Evolutionary conservation across 2,797 vertebrate species (phyloP).

Genomic region (Phataginus tetradactyla): DNA sequence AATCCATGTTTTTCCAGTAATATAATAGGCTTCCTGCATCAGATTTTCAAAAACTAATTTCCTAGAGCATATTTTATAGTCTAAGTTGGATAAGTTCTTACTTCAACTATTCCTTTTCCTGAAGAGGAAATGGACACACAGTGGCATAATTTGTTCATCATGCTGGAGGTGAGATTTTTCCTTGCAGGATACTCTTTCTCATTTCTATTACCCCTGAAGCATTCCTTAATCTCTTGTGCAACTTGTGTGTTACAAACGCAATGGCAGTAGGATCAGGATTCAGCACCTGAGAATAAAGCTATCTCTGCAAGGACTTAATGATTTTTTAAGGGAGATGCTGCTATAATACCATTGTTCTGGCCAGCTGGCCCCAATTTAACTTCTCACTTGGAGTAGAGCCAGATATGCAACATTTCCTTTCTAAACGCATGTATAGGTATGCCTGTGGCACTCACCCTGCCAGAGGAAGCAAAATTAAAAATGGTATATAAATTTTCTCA

Average conservation of each 20-base stretch:
- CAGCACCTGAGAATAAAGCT: conserved; percentile 18
- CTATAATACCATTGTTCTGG: not conserved
- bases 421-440: not conserved
- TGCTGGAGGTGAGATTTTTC: not conserved
- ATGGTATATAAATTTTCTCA: not conserved
- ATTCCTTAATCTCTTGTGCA: not conserved
- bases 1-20: not conserved
- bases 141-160: not conserved
- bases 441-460: not conserved
- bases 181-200: not conserved
- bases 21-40: not conserved
- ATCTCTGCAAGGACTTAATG: not conserved
- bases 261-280: not conserved
- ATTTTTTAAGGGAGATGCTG: not conserved
- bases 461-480: conserved; percentile 13
- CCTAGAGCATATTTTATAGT: not conserved
- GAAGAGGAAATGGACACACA: not conserved
- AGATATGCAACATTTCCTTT: not conserved
- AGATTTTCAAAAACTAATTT: conserved; percentile 1
- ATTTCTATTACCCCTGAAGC: not conserved
- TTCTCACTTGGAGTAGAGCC: not conserved
- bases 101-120: not conserved
- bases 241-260: not conserved
- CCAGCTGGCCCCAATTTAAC: not conserved
- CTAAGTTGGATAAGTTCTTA: not conserved